Base-by-base conservation (phyloP, 2,797 vertebrate species). In the Distichodus sexfasciatus region DNA sequence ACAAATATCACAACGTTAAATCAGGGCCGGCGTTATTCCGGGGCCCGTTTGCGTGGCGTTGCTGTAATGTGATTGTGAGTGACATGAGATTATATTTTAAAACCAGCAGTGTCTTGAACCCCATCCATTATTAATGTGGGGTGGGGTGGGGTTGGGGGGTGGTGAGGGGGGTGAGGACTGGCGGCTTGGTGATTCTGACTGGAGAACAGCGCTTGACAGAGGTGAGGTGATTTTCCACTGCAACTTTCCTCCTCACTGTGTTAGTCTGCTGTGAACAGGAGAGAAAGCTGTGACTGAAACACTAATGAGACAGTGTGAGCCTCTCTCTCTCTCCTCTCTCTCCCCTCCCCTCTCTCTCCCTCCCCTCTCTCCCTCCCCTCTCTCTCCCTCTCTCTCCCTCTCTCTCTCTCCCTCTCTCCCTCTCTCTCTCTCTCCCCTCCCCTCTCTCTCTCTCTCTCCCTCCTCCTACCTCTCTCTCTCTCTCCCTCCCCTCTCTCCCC, bases 211-310 rank as follows among this genome's bases (percentile, higher is more conserved):
- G 46, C 59, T 69, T 74, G 79, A 78, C 73, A 76, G 74, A 76
- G 69, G 62, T 68, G 61, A 60, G 70, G 55, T 69, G 67, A 72
- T 74, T 76, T 74, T 71, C 74, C 63, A 19, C 61, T 64, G 62
- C 63, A 48, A 26, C 69, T 65, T 76, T 75, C 43, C 75, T 73
- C 66, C 43, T 74, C 66, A 26, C 55, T 60, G 54, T 75, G 63
- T 78, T 64, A 79, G 76, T 78, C 63, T 57, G 64, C 69, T 71
- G 69, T 73, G 77, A 80, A 74, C 61, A 66, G 79, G 76, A 79
- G 63, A 29, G 73, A 75, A 70, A 72, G 67, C 74, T 72, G 74
- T 62, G 76, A 75, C 76, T 78, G 61, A 71, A 76, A 73, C 72
- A 67, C 75, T 81, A 78, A 81, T 83, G 79, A 79, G 74, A 54